phyloP scores from a whole-genome alignment of 2,888 invertebrate genomes.

The Chrysolina haemoptera region DNA sequence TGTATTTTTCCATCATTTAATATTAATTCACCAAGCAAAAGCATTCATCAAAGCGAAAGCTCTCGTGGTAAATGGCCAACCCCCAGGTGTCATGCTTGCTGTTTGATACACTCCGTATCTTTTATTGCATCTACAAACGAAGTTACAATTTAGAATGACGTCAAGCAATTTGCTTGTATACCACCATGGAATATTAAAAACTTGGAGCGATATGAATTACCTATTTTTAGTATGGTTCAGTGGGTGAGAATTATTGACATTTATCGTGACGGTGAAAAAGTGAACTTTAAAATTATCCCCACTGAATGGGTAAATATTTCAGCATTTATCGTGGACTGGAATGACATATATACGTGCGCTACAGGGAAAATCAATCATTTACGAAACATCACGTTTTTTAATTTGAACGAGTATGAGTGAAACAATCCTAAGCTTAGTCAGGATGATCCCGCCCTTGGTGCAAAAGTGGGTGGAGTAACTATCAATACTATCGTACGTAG shows the following conservation, averaged over 20 bases:
- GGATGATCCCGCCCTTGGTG: no score
- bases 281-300: conserved; percentile 11
- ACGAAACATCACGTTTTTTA: not conserved
- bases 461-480: no score
- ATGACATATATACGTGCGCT: not conserved
- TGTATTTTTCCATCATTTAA: not conserved
- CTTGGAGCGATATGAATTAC: conserved; percentile 19
- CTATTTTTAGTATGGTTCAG: conserved; percentile 22
- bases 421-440: no score
- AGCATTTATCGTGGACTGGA: not conserved
- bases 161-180: conserved; percentile 20
- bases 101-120: conserved; percentile 13
- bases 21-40: not conserved
- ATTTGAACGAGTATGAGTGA: no score
- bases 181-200: conserved; percentile 15
- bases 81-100: not conserved
- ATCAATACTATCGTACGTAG: no score
- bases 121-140: conserved; percentile 17
- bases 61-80: not conserved
- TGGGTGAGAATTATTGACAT: conserved; percentile 23
- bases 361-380: not conserved
- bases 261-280: conserved; percentile 18
- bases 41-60: not conserved
- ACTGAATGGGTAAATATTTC: conserved; percentile 13
- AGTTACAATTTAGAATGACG: conserved; percentile 16